These are phyloP conservation scores for Keiferia lycopersicella DNA, from an alignment of 2,888 invertebrate genomes.

Conservation along the genomic window DNA sequence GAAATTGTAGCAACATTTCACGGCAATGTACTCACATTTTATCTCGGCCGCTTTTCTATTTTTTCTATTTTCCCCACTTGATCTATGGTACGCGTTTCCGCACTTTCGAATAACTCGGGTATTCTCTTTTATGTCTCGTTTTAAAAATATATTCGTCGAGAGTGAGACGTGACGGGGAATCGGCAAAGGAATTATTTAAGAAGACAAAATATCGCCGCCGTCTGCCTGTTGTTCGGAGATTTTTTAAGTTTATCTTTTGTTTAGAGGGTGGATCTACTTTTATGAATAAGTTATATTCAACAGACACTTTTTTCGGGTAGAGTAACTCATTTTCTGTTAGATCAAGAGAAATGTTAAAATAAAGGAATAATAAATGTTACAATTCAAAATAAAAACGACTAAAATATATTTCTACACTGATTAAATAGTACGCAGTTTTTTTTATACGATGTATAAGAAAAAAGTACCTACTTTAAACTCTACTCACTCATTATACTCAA, in stretches of 20 bases:
- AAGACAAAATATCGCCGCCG: conserved; percentile 28
- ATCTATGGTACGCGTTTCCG: conserved; percentile 79
- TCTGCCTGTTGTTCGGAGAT: conserved; percentile 13
- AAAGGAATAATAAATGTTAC: no score
- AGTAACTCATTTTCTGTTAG: no score
- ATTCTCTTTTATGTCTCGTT: conserved; percentile 76
- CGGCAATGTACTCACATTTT: conserved; percentile 71
- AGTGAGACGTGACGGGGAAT: conserved; percentile 37
- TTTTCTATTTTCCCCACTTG: conserved; percentile 75
- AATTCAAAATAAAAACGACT: no score
- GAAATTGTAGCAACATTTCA: conserved; percentile 73
- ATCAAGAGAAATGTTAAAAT: no score
- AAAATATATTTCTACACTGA: no score
- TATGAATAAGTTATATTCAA: not conserved
- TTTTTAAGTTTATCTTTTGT: not conserved
- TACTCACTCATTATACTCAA: no score
- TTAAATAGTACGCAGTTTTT: no score
- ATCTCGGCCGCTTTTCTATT: conserved; percentile 58
- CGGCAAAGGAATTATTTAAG: conserved; percentile 36
- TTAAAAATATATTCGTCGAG: conserved; percentile 76
- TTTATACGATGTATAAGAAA: no score
- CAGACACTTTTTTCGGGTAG: no score
- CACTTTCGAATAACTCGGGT: conserved; percentile 73
- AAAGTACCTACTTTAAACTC: no score
- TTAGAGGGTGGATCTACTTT: not conserved